Conservation (phyloP, 2,113 vertebrate genomes). For the Urocynchramus pylzowi region DNA sequence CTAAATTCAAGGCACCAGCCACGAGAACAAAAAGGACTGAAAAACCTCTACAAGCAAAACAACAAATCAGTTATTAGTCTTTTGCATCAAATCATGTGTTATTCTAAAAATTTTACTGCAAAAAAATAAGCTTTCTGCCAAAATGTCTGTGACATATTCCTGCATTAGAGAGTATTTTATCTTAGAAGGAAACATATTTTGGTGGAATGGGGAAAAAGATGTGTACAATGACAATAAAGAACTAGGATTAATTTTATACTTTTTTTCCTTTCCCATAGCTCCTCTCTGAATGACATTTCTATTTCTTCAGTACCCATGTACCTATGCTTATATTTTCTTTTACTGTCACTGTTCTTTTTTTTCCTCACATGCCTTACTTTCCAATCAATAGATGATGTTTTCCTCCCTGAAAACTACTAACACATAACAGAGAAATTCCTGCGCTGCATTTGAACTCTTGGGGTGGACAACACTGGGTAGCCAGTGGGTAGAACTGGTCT, state of each 20-base stretch:
- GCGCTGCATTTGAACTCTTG: neutral
- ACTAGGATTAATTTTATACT: neutral
- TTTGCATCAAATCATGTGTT: neutral
- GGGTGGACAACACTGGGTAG: neutral
- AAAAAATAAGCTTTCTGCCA: neutral
- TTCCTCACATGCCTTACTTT: neutral
- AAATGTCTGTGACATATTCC: neutral
- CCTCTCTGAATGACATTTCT: neutral
- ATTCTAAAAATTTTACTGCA: neutral
- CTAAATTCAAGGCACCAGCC: neutral
- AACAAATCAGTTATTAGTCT: neutral
- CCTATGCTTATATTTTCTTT: neutral
- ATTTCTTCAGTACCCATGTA: neutral
- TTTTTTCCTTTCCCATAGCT: neutral
- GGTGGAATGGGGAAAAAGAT: neutral
- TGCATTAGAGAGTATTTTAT: neutral
- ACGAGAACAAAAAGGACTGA: neutral
- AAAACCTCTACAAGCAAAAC: neutral
- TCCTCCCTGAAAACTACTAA: neutral
- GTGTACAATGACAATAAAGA: neutral
- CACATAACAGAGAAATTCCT: neutral
- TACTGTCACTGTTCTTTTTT: too few species aligned
- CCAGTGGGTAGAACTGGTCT: neutral
- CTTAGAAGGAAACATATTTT: neutral
- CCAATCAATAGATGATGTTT: neutral